A percentile compares a stretch with the other conserved stretches of the same genome.
phyloP scores from a whole-genome alignment of 2,113 vertebrate species.

The Cryptotis parvus region DNA sequence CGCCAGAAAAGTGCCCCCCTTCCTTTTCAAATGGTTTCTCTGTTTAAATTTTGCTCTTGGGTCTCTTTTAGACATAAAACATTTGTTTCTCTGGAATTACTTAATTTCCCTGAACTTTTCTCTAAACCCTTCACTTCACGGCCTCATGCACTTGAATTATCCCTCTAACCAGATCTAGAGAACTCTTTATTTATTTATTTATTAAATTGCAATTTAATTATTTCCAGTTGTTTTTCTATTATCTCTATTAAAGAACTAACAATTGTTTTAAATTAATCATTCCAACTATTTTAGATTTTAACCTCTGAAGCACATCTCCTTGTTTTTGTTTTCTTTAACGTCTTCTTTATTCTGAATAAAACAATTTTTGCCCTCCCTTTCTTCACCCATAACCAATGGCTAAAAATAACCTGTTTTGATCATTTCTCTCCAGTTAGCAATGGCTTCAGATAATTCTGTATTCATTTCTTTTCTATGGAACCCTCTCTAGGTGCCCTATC shows the following conservation, averaged over 20 bases:
- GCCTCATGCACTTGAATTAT: neutral
- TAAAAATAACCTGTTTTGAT: neutral
- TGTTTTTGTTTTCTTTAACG: neutral
- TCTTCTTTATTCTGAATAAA: conserved; percentile 37
- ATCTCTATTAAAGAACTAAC: conserved; percentile 35
- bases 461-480: neutral
- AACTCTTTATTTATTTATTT: conserved; percentile 1
- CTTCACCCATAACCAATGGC: neutral
- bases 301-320: conserved; percentile 15
- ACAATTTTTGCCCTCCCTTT: neutral
- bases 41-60: neutral
- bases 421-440: neutral
- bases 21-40: conserved; percentile 13
- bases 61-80: conserved; percentile 4
- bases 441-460: neutral
- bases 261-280: conserved; percentile 11
- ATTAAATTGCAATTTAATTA: conserved; percentile 1
- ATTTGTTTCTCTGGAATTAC: conserved; percentile 37
- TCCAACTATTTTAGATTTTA: neutral
- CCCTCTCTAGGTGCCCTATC: neutral
- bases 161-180: conserved; percentile 43
- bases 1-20: neutral
- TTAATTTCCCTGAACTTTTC: conserved; percentile 50
- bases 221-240: neutral
- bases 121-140: neutral